Evolutionary conservation across 2,113 vertebrate species (phyloP), one percentile per base, ranked within the genome.

Genomic region (Microtus oregoni): DNA sequence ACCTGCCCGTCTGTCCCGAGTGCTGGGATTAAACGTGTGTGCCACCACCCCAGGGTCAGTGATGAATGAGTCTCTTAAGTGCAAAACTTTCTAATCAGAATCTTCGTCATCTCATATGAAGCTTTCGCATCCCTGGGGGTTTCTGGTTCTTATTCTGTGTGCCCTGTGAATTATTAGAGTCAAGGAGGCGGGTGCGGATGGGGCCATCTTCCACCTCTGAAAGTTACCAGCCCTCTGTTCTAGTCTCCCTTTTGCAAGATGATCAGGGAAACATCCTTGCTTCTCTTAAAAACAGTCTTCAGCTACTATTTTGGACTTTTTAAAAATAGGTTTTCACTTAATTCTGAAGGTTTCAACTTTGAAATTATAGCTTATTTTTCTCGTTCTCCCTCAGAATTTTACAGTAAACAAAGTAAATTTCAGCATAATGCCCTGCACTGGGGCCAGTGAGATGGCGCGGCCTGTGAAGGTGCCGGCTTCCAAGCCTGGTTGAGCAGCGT

Each of bases 331-430:
- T 19, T 61, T 90, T 77, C 76, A 58, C 32, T 89, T 83, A 79
- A 83, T 79, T 91, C 38, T 90, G 4, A 75, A 92, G n/a, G 22
- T 95, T 96, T 93, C 79, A 50, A 65, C 28, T 85, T 85, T 90
- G 92, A 93, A 91, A 52, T 65, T 76, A 50, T 52, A 41, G 55
- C 8, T 87, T 96, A 77, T 67, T 96, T 92, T 81, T 41, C n/a
- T 63, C 28, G 79, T 52, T 63, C 19, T 8, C 5, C 14, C 44
- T 94, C 91, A 28, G 35, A 68, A n/a, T n/a, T 79, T 63, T 15
- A 65, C 19, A 87, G 13, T 55, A 78, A 83, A 47, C 41, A 85
- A 86, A 93, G 73, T 50, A 24, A 90, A 68, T 76, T 70, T 2
- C 6, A 3, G 67, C 30, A 4, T 82, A 63, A 63, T 30, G 28